These are phyloP conservation scores for Chionoecetes opilio DNA, from an alignment of 1,140 invertebrate species.

Conservation along the genomic window DNA sequence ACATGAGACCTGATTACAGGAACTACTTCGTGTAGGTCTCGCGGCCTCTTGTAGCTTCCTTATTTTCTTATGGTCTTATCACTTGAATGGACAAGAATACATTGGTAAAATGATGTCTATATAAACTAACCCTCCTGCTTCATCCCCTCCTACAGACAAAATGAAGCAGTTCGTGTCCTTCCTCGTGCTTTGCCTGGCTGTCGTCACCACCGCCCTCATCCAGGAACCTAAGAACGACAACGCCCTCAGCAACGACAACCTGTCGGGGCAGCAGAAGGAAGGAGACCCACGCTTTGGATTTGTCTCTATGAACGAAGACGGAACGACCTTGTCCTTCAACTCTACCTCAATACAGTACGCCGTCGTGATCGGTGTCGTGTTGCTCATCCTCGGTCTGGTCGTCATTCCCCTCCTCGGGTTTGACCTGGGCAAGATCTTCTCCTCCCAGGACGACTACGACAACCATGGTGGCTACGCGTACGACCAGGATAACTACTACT, in stretches of 20 bases:
- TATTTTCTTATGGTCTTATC: no score
- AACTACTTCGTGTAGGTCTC: no score
- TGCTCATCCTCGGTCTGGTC: conserved; percentile 52
- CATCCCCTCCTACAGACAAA: neutral
- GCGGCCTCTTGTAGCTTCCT: no score
- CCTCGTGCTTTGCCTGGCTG: conserved; percentile 54
- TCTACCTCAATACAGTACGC: conserved; percentile 68
- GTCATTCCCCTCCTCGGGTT: conserved; percentile 56
- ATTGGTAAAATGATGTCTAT: neutral
- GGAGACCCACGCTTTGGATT: conserved; percentile 46
- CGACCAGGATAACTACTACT: conserved; percentile 50
- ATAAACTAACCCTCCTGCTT: neutral
- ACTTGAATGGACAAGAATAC: no score
- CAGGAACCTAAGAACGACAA: neutral
- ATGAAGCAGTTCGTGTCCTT: neutral
- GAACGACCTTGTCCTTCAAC: conserved; percentile 63
- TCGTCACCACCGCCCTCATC: conserved; percentile 41
- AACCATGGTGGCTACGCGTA: conserved; percentile 33
- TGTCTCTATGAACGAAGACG: conserved; percentile 5
- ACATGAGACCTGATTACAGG: neutral
- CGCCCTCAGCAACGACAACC: neutral
- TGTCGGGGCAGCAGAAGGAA: neutral
- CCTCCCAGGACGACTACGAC: conserved; percentile 38
- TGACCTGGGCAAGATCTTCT: conserved; percentile 36
- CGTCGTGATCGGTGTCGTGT: conserved; percentile 54